These are phyloP conservation scores for Crocidura indochinensis DNA, from an alignment of 2,797 vertebrate genomes.

Conservation along the genomic window DNA sequence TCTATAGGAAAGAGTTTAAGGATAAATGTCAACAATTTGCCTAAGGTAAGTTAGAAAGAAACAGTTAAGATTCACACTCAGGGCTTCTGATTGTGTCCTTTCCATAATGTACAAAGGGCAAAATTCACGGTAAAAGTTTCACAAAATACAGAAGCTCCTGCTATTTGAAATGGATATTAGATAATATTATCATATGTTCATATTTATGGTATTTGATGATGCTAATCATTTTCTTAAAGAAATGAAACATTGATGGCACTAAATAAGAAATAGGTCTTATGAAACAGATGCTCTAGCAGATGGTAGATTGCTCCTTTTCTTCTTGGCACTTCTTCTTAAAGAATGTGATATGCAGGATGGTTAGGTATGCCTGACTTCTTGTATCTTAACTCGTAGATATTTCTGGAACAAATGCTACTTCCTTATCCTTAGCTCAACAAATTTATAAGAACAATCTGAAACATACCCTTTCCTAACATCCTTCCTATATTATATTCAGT, in stretches of 20 bases:
- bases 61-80: slow-evolving; percentile 46
- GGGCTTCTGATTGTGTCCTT: slow-evolving; percentile 54
- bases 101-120: slow-evolving; percentile 39
- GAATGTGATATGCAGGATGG: slow-evolving; percentile 84
- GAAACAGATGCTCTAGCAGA: slow-evolving; percentile 89
- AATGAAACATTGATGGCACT: slow-evolving; percentile 81
- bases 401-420: slow-evolving; percentile 77
- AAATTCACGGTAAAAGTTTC: slow-evolving; percentile 62
- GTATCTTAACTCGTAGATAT: slow-evolving; percentile 81
- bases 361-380: slow-evolving; percentile 88
- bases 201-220: slow-evolving; percentile 84
- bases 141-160: slow-evolving; percentile 67
- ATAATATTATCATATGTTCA: slow-evolving; percentile 83
- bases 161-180: slow-evolving; percentile 79
- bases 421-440: slow-evolving; percentile 70
- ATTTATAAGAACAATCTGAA: slow-evolving; percentile 76
- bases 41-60: too few species aligned
- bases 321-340: slow-evolving; percentile 84
- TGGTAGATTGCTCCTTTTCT: slow-evolving; percentile 90
- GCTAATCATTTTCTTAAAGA: slow-evolving; percentile 75
- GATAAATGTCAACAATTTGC: neutral
- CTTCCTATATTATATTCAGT: slow-evolving; percentile 68
- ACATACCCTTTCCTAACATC: slow-evolving; percentile 76
- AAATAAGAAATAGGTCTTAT: slow-evolving; percentile 86
- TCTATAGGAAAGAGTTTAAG: slow-evolving; percentile 27